Base-by-base conservation (phyloP, 2,888 invertebrate genomes). In the Smittia aterrima region DNA sequence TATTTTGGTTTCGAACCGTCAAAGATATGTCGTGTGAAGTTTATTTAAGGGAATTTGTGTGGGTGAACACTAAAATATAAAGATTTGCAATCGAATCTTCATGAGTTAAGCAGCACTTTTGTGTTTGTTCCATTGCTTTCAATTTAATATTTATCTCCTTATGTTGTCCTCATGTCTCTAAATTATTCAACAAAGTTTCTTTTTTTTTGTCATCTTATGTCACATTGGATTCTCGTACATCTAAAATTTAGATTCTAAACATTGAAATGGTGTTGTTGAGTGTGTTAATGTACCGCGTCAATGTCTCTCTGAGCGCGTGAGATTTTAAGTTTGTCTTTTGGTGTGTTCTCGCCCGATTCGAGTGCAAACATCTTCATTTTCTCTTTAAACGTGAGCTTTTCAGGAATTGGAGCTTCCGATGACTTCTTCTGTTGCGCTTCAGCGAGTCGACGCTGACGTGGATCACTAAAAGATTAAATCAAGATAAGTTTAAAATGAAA, bases 321-420 rank as follows among this genome's bases (percentile, higher is more conserved):
- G 82, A 94, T 95, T 86, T 97, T 98, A 75, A 96, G 91, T 86
- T 96, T 96, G 82, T 96, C 95, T 84, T 93, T 92, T 77, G 96
- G 96, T 76, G 96, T 95, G 80, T 91, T 89, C 81, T 97, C 96
- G 54, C 98, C 98, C 13, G 96, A 92, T 85, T 98, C 97, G 84
- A 93, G 89, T 58, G 98, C 98, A 85, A 99, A 99, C 93, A 98
- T 95, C 85, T 96, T 96, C 97, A 98, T 98, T 85, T 99, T 99
- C 83, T 99, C 98, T 82, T 96, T 92, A 85, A 99, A 99, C 75
- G 95, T 95, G 76, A 98, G 87, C 79, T 96, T 95, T 81, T 98
- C 97, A 1, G 95, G 95, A 76, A 93, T 88, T 1, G 74, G 66
- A 11, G 81, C 81, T 77, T 82, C 83, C 27, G 79, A 80, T 53